Conservation (phyloP, 2,888 invertebrate genomes). For the Eucera pruinosa region DNA sequence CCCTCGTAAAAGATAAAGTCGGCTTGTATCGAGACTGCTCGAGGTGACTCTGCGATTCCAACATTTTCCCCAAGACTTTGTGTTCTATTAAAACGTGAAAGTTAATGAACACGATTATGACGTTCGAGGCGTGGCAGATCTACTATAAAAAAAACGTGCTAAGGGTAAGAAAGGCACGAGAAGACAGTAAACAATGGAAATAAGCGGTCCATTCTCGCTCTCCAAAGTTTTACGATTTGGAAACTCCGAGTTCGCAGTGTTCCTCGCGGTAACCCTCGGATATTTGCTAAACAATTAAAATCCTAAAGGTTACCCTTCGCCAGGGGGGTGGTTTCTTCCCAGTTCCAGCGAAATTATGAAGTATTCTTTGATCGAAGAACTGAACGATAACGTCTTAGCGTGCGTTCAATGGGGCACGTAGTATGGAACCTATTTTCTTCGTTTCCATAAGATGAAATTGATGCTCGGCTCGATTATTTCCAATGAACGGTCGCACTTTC, state of each 20-base stretch:
- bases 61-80: conserved; percentile 14
- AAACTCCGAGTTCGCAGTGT: conserved; percentile 24
- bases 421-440: conserved; percentile 12
- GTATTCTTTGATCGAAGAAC: neutral
- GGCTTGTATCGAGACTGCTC: conserved; percentile 57
- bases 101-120: conserved; percentile 57
- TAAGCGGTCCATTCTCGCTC: conserved; percentile 50
- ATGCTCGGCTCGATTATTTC: conserved; percentile 59
- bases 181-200: conserved; percentile 55
- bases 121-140: conserved; percentile 39
- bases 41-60: conserved; percentile 26
- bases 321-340: neutral
- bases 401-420: neutral
- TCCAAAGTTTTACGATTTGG: conserved; percentile 54
- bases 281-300: conserved; percentile 63
- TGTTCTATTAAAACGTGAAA: conserved; percentile 42
- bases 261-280: conserved; percentile 4
- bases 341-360: conserved; percentile 1
- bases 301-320: too few species aligned
- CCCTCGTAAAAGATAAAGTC: conserved; percentile 68
- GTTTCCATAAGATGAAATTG: conserved; percentile 26
- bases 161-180: neutral
- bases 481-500: conserved; percentile 64
- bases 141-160: conserved; percentile 38
- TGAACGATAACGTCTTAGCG: neutral